Percentiles rank a stretch among this genome's conserved stretches.
These are phyloP conservation scores for Trissolcus basalis DNA, from an alignment of 1,140 invertebrate species.

Conservation along the genomic window DNA sequence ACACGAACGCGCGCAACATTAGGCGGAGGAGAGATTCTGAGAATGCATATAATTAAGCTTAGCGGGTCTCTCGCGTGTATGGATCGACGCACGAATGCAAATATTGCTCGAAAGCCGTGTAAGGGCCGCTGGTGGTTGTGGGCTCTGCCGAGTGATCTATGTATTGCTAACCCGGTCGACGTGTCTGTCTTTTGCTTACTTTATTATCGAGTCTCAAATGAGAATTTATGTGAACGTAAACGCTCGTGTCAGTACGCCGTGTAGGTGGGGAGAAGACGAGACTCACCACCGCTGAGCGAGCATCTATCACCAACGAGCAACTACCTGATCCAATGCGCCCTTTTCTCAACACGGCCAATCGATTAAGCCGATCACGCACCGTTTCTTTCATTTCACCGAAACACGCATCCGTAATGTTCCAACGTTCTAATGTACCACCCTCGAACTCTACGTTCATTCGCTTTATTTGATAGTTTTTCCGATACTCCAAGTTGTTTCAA, in stretches of 20 bases:
- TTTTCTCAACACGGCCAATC: slow-evolving; percentile 9
- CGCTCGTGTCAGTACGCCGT: slow-evolving; percentile 69
- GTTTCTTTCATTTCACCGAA: slow-evolving; percentile 37
- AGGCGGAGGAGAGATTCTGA: slow-evolving; percentile 68
- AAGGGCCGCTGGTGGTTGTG: slow-evolving; percentile 5
- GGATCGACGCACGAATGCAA: slow-evolving; percentile 57
- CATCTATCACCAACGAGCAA: slow-evolving; percentile 62
- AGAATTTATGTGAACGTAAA: slow-evolving; percentile 74
- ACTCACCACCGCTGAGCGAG: slow-evolving; percentile 53
- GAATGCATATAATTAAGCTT: slow-evolving; percentile 73
- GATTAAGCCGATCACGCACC: slow-evolving; percentile 27
- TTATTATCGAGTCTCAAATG: slow-evolving; percentile 73
- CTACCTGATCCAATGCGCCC: slow-evolving; percentile 46
- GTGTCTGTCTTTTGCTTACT: slow-evolving; percentile 70
- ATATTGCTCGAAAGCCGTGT: slow-evolving; percentile 54
- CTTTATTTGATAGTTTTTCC: too few relatives aligned
- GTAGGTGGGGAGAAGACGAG: slow-evolving; percentile 61
- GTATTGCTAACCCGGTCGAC: slow-evolving; percentile 64
- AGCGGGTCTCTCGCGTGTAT: slow-evolving; percentile 50
- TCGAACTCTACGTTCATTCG: too few relatives aligned
- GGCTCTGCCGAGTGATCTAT: slow-evolving; percentile 64
- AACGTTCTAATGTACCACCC: background rate
- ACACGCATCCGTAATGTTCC: slow-evolving; percentile 13
- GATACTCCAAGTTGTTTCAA: too few relatives aligned
- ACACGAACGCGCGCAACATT: slow-evolving; percentile 64